A percentile compares a stretch with the other conserved stretches of the same genome.
These are phyloP conservation scores for Dermolepida albohirtum DNA, from an alignment of 2,888 invertebrate genomes.

Conservation along the genomic window DNA sequence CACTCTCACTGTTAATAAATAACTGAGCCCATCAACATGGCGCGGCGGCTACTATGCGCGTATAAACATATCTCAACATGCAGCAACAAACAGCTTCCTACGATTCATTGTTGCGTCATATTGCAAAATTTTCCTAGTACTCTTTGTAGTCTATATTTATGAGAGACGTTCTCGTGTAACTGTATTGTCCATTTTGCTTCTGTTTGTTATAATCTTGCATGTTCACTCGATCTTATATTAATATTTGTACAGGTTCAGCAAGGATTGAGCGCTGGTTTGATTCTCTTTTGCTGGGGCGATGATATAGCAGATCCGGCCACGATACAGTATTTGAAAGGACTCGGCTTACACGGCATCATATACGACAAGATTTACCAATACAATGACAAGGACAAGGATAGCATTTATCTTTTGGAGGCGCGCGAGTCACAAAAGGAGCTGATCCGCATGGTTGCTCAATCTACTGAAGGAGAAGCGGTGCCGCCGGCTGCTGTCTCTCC, in stretches of 20 bases:
- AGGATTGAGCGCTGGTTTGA: conserved; percentile 83
- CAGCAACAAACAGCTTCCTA: too few species aligned
- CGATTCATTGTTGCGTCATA: too few species aligned
- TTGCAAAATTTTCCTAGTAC: too few species aligned
- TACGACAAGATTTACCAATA: conserved; percentile 92
- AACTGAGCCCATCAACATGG: too few species aligned
- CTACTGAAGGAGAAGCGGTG: conserved; percentile 54
- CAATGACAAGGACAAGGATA: conserved; percentile 82
- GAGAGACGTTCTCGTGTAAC: too few species aligned
- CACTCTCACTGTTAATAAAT: too few species aligned
- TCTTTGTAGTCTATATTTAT: too few species aligned
- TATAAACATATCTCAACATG: too few species aligned
- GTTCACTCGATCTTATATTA: neutral
- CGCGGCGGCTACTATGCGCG: too few species aligned
- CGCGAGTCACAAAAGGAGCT: conserved; percentile 78
- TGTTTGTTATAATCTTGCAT: neutral
- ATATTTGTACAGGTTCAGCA: conserved; percentile 72
- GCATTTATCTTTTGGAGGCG: conserved; percentile 84
- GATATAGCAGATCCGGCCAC: conserved; percentile 91
- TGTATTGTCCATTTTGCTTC: too few species aligned
- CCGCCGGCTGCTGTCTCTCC: conserved; percentile 38
- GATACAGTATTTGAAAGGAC: conserved; percentile 85
- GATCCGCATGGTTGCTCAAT: conserved; percentile 64
- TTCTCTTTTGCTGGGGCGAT: conserved; percentile 98
- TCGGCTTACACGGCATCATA: conserved; percentile 95